phyloP scores from a whole-genome alignment of 1,140 invertebrate species.

The Manduca sexta region DNA sequence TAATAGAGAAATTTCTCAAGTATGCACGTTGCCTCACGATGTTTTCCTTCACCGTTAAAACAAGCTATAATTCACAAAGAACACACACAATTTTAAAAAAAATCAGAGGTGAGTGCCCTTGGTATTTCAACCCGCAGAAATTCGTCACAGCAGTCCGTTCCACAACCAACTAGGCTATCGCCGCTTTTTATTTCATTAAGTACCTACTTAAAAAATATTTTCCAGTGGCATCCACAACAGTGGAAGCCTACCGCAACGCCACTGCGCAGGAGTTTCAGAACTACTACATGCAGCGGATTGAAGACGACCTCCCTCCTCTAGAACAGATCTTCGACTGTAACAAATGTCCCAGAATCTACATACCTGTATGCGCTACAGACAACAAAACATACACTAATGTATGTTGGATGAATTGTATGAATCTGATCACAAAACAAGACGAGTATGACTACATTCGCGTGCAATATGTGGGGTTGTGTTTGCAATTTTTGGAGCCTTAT shows the following conservation, averaged over 20 bases:
- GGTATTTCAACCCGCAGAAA: no score
- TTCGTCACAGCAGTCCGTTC: no score
- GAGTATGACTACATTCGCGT: background rate
- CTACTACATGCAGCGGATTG: conserved; percentile 19
- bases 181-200: no score
- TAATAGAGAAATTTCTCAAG: no score
- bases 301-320: conserved; percentile 28
- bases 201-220: no score
- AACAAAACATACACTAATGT: conserved; percentile 37
- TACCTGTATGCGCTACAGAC: conserved; percentile 35
- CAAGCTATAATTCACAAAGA: no score
- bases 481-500: conserved; percentile 23
- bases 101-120: no score
- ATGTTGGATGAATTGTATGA: conserved; percentile 42
- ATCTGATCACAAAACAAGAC: conserved; percentile 1
- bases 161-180: no score
- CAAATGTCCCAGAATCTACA: conserved; percentile 37
- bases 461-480: conserved; percentile 24
- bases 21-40: no score
- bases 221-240: background rate
- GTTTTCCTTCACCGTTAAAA: no score
- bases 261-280: conserved; percentile 15
- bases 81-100: no score
- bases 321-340: conserved; percentile 34
- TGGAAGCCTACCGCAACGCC: background rate